Percentiles rank a stretch among this genome's conserved stretches.
Conservation (phyloP, 2,113 vertebrate species). For the Gymnorhina tibicen region DNA sequence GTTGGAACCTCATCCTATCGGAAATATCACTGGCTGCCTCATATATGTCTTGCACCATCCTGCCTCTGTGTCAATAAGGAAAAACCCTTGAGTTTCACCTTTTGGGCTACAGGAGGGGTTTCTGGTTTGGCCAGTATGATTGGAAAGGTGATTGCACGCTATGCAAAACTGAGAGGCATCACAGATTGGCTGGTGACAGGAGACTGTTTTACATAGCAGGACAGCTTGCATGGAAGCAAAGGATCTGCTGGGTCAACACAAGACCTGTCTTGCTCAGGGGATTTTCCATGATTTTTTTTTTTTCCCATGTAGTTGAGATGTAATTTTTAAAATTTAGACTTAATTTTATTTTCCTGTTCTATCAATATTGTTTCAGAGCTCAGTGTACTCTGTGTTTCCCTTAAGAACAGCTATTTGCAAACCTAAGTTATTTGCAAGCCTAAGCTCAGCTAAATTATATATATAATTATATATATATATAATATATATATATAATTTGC, state of each 20-base stretch:
- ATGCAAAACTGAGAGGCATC: not conserved
- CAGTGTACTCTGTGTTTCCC: not conserved
- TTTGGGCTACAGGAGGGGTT: not conserved
- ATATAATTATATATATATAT: not conserved
- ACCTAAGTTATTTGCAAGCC: not conserved
- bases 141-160: not conserved
- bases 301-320: not conserved
- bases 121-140: not conserved
- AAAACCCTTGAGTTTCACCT: not conserved
- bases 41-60: not conserved
- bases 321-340: not conserved
- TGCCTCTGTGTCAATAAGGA: not conserved
- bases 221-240: not conserved
- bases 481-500: not conserved
- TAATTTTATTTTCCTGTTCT: not conserved
- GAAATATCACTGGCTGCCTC: not conserved
- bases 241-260: not conserved
- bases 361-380: not conserved
- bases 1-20: not conserved
- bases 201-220: not conserved
- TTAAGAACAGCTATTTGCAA: not conserved
- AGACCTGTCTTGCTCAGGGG: not conserved
- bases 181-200: not conserved
- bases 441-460: not conserved
- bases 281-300: not conserved